These are phyloP conservation scores for Zootoca vivipara DNA, from an alignment of 2,113 vertebrate species.

Conservation along the genomic window DNA sequence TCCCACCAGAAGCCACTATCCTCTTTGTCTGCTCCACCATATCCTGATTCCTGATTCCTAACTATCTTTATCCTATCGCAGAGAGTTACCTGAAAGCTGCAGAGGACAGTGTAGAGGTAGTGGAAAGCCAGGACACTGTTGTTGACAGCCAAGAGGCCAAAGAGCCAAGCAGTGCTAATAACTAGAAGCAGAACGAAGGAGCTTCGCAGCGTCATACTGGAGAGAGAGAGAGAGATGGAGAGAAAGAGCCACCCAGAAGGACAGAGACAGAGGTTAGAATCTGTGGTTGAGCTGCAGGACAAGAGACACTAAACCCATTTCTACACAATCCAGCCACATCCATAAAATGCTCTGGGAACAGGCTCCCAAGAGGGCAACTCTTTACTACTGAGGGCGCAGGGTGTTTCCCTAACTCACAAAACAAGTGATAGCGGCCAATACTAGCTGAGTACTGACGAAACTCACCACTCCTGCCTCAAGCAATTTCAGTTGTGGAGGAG, in stretches of 20 bases:
- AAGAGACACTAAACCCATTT: constrained; percentile 22
- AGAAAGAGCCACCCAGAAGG: constrained; percentile 54
- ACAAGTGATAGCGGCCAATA: not conserved
- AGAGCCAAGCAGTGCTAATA: constrained; percentile 94
- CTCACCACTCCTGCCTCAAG: not conserved
- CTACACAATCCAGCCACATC: not conserved
- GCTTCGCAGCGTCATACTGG: constrained; percentile 90
- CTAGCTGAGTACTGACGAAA: not conserved
- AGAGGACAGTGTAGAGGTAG: constrained; percentile 95
- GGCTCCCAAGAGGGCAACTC: not conserved
- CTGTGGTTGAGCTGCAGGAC: constrained; percentile 43
- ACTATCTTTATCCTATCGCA: not conserved
- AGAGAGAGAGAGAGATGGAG: constrained; percentile 65
- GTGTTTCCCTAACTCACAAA: not conserved
- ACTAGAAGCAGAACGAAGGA: constrained; percentile 94
- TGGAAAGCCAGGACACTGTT: constrained; percentile 98
- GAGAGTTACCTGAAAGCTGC: constrained; percentile 89
- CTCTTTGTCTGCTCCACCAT: not conserved
- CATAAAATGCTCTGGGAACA: not conserved
- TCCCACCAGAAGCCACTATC: not conserved
- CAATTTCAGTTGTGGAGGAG: not conserved
- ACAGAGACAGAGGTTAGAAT: constrained; percentile 50
- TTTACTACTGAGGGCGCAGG: not conserved
- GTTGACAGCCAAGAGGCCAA: constrained; percentile 97
- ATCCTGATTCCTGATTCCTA: not conserved